Evolutionary conservation across 2,888 invertebrate species (phyloP).

Genomic region (Agrotis clavis): DNA sequence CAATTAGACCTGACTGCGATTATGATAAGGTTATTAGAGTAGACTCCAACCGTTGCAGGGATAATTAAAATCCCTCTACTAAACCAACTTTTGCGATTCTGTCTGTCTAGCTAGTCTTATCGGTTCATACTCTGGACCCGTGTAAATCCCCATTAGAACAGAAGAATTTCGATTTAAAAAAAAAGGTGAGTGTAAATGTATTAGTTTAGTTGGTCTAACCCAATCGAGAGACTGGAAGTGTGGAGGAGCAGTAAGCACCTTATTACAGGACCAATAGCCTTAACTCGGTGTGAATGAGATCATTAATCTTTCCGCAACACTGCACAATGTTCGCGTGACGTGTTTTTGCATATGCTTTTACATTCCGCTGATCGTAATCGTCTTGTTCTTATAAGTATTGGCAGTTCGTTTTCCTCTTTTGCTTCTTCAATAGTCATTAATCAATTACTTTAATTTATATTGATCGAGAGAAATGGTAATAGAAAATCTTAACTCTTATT

Average conservation of each 20-base stretch:
- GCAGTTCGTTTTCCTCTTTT: conserved; percentile 54
- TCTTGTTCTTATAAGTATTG: conserved; percentile 35
- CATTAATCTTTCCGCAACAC: conserved; percentile 61
- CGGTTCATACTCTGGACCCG: too few species aligned
- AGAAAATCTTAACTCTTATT: conserved; percentile 2
- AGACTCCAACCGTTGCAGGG: not conserved
- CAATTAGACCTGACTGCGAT: conserved; percentile 16
- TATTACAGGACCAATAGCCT: conserved; percentile 1
- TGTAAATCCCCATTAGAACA: too few species aligned
- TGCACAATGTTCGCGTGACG: conserved; percentile 58
- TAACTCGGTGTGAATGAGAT: conserved; percentile 46
- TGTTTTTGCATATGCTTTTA: conserved; percentile 63
- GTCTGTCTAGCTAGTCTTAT: too few species aligned
- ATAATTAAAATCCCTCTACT: not conserved
- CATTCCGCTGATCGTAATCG: conserved; percentile 60
- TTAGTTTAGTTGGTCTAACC: too few species aligned
- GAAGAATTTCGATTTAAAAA: too few species aligned
- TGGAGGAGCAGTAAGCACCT: not conserved
- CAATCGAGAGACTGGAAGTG: not conserved
- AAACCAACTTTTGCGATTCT: not conserved
- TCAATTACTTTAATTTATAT: conserved; percentile 36
- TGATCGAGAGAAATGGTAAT: conserved; percentile 27
- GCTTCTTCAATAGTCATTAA: conserved; percentile 44
- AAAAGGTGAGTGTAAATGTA: too few species aligned
- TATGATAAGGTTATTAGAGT: conserved; percentile 12